Evolutionary conservation across 2,888 invertebrate species (phyloP), one percentile per base, ranked within the genome.

Genomic region (Adelphocoris suturalis): DNA sequence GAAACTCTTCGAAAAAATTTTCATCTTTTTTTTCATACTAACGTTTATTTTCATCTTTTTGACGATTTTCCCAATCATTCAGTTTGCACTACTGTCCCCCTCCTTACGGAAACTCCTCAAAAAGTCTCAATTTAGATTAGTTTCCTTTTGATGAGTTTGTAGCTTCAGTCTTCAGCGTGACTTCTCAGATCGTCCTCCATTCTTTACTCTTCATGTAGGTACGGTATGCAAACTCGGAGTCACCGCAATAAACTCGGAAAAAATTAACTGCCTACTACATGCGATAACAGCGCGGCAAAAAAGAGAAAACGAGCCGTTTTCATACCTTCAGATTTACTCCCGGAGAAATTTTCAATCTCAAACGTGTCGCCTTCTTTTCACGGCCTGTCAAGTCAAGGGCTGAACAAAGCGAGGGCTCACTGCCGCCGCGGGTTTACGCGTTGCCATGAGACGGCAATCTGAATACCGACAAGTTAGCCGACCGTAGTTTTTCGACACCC

Each of bases 381-480:
- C 68, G 68, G 23, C 27, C 68, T 68, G 68, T 68, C 68, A 68
- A 23, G 23, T 68, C 68, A 23, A 68, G 9, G 61, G n/a, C 61
- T 19, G 68, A 68, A 68, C 68, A 68, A 68, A 19, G 68, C 68
- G 27, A 0, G 68, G 68, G 2, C 68, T 68, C 19, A 16, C n/a
- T n/a, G n/a, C n/a, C n/a, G n/a, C 61, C n/a, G 0, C 68, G 68
- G 23, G 68, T 68, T 68, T 68, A 68, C 68, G 68, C 68, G 68
- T 68, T 68, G 5, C 19, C 61, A 61, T 61, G 13, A 68, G 68
- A 68, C 68, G 68, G 23, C 61, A 27, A 68, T 68, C 68, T 68
- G 68, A 68, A 68, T 68, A 68, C 68, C 68, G 68, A 19, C 68
- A 68, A 68, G 68, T 68, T 68, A 68, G 68, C 68, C 68, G 68